phyloP scores from a whole-genome alignment of 2,797 vertebrate species.

The Microctenopoma lineatum region DNA sequence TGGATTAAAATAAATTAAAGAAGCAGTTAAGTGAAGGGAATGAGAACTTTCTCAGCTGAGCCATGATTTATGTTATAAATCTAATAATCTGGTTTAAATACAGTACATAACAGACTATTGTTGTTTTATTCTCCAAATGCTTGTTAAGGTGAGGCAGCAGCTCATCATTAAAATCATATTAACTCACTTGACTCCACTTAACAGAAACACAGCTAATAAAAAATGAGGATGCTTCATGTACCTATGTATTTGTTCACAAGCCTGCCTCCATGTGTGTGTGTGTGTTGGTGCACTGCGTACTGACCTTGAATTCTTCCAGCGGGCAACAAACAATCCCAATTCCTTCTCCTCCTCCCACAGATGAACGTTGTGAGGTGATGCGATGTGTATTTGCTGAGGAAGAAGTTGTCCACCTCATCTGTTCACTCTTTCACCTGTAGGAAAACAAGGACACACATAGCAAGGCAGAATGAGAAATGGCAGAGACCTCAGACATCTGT shows the following conservation, averaged over 20 bases:
- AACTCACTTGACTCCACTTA: conserved; percentile 28
- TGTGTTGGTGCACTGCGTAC: conserved; percentile 54
- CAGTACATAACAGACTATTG: conserved; percentile 11
- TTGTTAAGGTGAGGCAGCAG: conserved; percentile 5
- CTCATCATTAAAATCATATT: conserved; percentile 24
- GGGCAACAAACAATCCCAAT: conserved; percentile 74
- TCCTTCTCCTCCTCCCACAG: conserved; percentile 67
- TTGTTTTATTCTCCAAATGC: conserved; percentile 21
- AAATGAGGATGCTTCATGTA: conserved; percentile 17
- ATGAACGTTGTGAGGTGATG: conserved; percentile 70
- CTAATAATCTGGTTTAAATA: neutral
- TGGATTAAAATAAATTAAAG: neutral
- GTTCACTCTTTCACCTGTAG: conserved; percentile 78
- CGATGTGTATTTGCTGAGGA: conserved; percentile 55
- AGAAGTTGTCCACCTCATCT: conserved; percentile 75
- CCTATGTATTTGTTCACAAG: conserved; percentile 40
- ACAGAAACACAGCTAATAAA: conserved; percentile 43
- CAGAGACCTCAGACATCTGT: conserved; percentile 6
- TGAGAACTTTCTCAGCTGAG: neutral
- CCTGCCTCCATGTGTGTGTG: conserved; percentile 13
- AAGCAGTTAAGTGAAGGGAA: neutral
- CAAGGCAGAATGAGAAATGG: conserved; percentile 37
- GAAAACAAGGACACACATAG: conserved; percentile 40
- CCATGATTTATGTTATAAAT: neutral
- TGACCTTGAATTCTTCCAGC: conserved; percentile 80